Base-by-base conservation (phyloP, 1,140 invertebrate species). In the Drosophila nannoptera region DNA sequence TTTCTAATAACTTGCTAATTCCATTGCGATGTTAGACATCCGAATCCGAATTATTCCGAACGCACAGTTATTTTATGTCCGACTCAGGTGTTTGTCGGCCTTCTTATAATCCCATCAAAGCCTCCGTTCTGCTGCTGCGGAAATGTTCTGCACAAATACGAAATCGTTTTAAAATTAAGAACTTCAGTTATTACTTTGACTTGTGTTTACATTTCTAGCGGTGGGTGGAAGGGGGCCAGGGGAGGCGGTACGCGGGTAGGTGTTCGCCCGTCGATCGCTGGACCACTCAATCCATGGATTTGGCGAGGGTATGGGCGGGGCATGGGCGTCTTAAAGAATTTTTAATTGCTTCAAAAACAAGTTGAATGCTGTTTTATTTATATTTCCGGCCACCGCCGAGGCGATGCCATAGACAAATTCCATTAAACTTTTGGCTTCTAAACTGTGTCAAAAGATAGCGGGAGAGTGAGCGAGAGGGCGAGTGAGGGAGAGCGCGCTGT, bases 321-420 rank as follows among this genome's bases (percentile, higher is more conserved):
- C 40, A 52, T 16, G 56, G 55, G 59, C 73, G 80, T 81, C 77
- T 84, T 84, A 86, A 86, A 81, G 82, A 86, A 86, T 81, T 86
- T 84, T 84, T 84, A 84, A 84, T 84, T 84, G 81, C 81, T 84
- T 84, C 76, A 84, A 84, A 84, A 84, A 84, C 77, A 86, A 84
- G 81, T 77, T 86, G 77, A 84, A 84, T 84, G 77, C 81, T 81
- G 77, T 86, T 86, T 81, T 84, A 84, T 86, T 84, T 84, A 86
- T 84, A 77, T 80, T 86, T 69, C 69, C 54, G 78, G 62, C 49
- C 76, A 71, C 56, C 68, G 78, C 60, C 78, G 48, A 75, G 75
- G 66, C 78, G 63, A 68, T 66, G 73, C 73, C 77, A 86, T 81
- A 84, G 81, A 84, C 81, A 84, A 84, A 84, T 84, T 84, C 81